Base-by-base conservation (phyloP, 2,113 vertebrate genomes). In the Salvelinus fontinalis region DNA sequence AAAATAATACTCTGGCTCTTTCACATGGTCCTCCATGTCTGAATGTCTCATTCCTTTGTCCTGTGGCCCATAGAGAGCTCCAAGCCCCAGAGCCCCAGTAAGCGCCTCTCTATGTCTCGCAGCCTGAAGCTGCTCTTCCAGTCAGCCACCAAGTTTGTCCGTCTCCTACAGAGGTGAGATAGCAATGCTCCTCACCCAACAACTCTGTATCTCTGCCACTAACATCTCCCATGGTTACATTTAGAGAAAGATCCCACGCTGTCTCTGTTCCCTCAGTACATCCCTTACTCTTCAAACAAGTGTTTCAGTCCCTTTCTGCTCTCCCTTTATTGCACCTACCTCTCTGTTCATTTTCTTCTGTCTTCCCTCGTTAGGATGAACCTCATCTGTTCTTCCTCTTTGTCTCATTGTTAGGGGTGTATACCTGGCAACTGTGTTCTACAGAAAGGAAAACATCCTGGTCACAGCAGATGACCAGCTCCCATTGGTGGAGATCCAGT, bases 121-220 rank as follows among this genome's bases (percentile, higher is more conserved):
- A 89, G 93, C 75, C 90, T 94, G 84, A 94, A 94, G 86, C 92
- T 93, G 72, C 89, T 94, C 77, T 94, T 94, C 88, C 93, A 94
- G 70, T 94, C 92, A 0, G 89, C 93, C 81, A 94, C 90, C 78
- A 94, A 94, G 88, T 93, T 94, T 87, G 93, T 94, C 78, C 92
- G 92, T 78, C 88, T 90, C 20, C 86, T 94, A 27, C 93, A 94
- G 86, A 93, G 94, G 94, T 94, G 69, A 79, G 77, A 49, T 8
- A 3, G 11, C 22, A 20, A 6, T n/a, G 12, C 22, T 24, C 5
- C 11, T 39, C n/a, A 26, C 48, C 20, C 70, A 16, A 16, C 54
- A n/a, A 22, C 68, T 48, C 54, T 44, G 6, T 7, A 4, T 6
- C 16, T 29, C 64, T 64, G 3, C 1, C 54, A 57, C 54, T 57